Evolutionary conservation across 2,888 invertebrate species (phyloP).

Genomic region (Apomyelois bistriatella): DNA sequence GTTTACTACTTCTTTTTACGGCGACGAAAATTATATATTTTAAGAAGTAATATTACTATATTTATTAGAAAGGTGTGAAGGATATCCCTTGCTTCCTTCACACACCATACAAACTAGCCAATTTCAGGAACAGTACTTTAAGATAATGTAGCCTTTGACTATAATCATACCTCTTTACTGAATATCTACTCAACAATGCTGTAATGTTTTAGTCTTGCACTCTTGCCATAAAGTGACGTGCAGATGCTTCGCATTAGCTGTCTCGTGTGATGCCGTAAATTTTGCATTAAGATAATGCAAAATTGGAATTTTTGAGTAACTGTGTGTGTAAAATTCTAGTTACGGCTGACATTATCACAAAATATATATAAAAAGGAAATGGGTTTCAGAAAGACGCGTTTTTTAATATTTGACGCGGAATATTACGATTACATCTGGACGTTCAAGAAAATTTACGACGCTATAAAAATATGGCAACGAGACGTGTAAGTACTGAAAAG

Average conservation of each 20-base stretch:
- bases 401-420: constrained; percentile 7
- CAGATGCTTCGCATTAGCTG: constrained; percentile 32
- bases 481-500: not conserved
- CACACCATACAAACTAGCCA: too few species aligned
- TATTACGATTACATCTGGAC: constrained; percentile 10
- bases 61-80: too few species aligned
- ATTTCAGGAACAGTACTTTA: too few species aligned
- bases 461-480: constrained; percentile 2
- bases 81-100: too few species aligned
- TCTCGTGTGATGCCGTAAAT: constrained; percentile 17
- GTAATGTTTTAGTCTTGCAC: constrained; percentile 25
- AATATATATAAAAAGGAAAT: not conserved
- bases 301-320: constrained; percentile 6
- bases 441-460: constrained; percentile 5
- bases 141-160: not conserved
- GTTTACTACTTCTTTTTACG: too few species aligned
- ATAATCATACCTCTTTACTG: not conserved
- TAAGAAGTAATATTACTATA: too few species aligned
- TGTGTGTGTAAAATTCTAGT: not conserved
- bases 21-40: too few species aligned
- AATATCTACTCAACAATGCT: constrained; percentile 10
- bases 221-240: constrained; percentile 29
- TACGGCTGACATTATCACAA: not conserved
- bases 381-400: constrained; percentile 25
- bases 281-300: constrained; percentile 17